Base-by-base conservation (phyloP, 2,797 vertebrate species). In the Chrysocyon brachyurus region DNA sequence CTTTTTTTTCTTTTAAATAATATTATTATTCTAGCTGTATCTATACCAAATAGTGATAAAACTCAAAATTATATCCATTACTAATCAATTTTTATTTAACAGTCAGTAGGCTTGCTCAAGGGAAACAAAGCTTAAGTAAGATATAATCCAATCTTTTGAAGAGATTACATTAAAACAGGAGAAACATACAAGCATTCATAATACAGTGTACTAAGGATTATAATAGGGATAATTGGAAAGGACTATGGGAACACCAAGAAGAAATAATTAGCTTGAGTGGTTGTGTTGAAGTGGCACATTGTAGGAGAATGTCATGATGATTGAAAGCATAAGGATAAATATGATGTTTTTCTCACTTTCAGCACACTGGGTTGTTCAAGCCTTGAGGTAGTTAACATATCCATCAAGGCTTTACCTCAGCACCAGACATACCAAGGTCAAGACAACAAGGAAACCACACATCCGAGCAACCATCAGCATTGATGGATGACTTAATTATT, bases 401-500 rank as follows among this genome's bases (percentile, higher is more conserved):
- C 97, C 16, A 68, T 98, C 98, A 98, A 85, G 86, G 1, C 15
- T 97, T 97, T 94, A 93, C 93, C 70, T 77, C 84, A 93, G 64
- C 87, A 96, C 75, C 90, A 97, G 81, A 87, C 97, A 95, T 75
- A 96, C 95, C 97, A 98, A 98, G 98, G 98, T 98, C 98, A 98
- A 94, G 95, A 98, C 95, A 98, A 97, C 16, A 94, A 97, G 97
- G 90, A 98, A 98, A 88, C 79, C 81, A 81, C 88, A 92, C 22
- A 96, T 82, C 17, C 46, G 70, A 91, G 87, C 0, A 26, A 96
- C 15, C 49, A 95, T 98, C 90, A 87, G 0, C 75, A 75, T 2
- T 98, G 98, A 98, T 98, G 97, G 94, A 99, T 98, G 97, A 89
- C 97, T 98, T 98, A 98, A 99, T 98, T 98, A 98, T 98, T 70